These are phyloP conservation scores for Chiridota heheva DNA, from an alignment of 35 echinoderm and acorn worm species.

Conservation along the genomic window DNA sequence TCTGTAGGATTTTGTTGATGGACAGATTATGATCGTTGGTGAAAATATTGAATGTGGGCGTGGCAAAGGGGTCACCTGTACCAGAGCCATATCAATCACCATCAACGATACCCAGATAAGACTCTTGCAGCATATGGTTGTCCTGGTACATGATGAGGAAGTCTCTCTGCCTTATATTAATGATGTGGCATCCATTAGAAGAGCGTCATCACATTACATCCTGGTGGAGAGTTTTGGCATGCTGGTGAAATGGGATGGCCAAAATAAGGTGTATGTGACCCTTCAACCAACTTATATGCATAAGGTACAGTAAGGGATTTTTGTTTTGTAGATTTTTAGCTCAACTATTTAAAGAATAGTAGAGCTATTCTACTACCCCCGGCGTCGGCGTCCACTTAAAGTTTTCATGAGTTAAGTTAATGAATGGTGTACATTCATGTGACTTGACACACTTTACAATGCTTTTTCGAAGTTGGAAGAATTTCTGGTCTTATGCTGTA, in stretches of 20 bases:
- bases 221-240: constrained; percentile 74
- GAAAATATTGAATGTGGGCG: constrained; percentile 64
- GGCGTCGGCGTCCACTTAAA: no score
- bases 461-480: no score
- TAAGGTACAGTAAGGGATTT: constrained; percentile 60
- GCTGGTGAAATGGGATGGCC: constrained; percentile 80
- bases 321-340: no score
- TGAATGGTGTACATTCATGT: no score
- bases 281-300: constrained; percentile 70
- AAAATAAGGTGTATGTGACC: constrained; percentile 69
- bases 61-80: constrained; percentile 67
- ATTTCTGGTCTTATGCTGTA: no score
- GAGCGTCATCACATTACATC: constrained; percentile 78
- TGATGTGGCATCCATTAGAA: constrained; percentile 55
- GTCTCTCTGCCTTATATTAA: constrained; percentile 61
- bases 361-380: no score
- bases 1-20: constrained; percentile 73
- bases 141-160: constrained; percentile 62
- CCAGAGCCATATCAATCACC: constrained; percentile 36
- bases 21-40: constrained; percentile 35
- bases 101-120: constrained; percentile 67
- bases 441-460: no score
- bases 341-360: no score
- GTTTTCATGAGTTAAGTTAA: no score
- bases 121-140: constrained; percentile 47